Percentiles rank a stretch among this genome's conserved stretches.
Evolutionary conservation across 2,797 vertebrate species (phyloP).

Genomic region (Alcedo atthis): DNA sequence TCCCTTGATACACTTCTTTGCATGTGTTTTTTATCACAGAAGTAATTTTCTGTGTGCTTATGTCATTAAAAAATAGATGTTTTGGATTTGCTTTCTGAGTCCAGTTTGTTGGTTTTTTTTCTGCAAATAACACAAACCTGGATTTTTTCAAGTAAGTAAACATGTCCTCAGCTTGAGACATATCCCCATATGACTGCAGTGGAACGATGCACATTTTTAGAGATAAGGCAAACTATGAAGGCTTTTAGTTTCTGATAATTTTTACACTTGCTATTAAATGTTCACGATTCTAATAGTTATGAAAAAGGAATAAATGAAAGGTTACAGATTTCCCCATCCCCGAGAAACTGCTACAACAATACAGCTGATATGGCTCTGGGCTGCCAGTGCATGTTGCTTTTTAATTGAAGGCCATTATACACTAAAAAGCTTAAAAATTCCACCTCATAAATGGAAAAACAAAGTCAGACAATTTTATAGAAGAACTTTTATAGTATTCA

Average conservation of each 20-base stretch:
- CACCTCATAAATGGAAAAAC: not conserved
- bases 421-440: not conserved
- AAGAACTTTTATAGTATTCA: not conserved
- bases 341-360: not conserved
- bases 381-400: not conserved
- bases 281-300: not conserved
- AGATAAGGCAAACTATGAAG: not conserved
- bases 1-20: not conserved
- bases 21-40: not conserved
- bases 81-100: not conserved
- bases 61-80: not conserved
- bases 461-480: not conserved
- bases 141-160: not conserved
- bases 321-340: not conserved
- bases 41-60: not conserved
- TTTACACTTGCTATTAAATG: not conserved
- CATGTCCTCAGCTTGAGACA: not conserved
- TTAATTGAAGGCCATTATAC: not conserved
- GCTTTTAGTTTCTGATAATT: not conserved
- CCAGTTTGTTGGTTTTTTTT: not conserved
- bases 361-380: not conserved
- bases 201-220: not conserved
- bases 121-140: not conserved
- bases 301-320: not conserved
- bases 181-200: not conserved